Conservation (phyloP, 1,140 invertebrate genomes). For the Melitaea cinxia region DNA sequence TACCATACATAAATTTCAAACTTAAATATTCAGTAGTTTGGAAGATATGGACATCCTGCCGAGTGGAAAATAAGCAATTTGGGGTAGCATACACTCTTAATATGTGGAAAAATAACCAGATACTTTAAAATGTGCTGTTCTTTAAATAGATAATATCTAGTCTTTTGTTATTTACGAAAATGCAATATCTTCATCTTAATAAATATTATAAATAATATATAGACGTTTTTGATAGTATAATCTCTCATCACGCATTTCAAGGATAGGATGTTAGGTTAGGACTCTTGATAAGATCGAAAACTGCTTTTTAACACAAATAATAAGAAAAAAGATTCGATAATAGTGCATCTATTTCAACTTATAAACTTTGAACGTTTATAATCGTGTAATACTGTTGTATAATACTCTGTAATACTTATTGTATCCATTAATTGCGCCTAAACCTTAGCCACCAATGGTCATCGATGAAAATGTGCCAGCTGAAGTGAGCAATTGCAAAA, state of each 20-base stretch:
- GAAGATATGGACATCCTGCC: too few relatives aligned
- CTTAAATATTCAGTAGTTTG: too few relatives aligned
- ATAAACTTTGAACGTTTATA: neutral
- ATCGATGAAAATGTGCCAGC: too few relatives aligned
- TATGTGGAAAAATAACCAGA: too few relatives aligned
- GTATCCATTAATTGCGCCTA: too few relatives aligned
- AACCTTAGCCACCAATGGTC: too few relatives aligned
- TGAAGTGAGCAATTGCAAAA: too few relatives aligned
- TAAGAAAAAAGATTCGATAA: neutral
- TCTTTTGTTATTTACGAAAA: neutral
- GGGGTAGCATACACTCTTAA: too few relatives aligned
- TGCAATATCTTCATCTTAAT: conserved; percentile 1
- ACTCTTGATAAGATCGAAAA: conserved; percentile 6
- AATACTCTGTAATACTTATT: too few relatives aligned
- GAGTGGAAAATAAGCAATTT: too few relatives aligned
- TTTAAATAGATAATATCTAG: neutral
- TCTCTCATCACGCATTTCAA: conserved; percentile 16
- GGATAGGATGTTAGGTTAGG: conserved; percentile 11
- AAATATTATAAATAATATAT: neutral
- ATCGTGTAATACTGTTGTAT: neutral
- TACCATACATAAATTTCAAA: too few relatives aligned
- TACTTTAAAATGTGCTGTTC: too few relatives aligned
- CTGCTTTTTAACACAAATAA: neutral
- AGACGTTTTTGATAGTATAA: conserved; percentile 6
- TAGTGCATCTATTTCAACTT: neutral